Evolutionary conservation across 2,113 vertebrate species (phyloP), one percentile per base, ranked within the genome.

Genomic region (Gnathonemus longibarbis): DNA sequence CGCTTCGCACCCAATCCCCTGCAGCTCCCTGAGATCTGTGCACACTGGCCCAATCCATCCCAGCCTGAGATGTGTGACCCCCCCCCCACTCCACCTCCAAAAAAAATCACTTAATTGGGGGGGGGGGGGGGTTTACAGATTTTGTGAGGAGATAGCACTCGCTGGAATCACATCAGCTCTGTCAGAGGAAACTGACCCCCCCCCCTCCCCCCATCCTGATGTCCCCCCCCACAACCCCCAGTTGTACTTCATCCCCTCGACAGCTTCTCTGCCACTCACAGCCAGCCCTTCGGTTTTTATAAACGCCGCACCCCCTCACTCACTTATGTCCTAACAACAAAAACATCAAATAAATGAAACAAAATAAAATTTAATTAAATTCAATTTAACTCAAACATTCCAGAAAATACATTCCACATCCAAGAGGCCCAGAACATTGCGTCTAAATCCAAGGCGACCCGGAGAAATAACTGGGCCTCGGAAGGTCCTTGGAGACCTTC

Each of bases 11-110:
- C 66, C 66, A 70, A 1, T 9, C n/a, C 52, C 11, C 27, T 56
- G 31, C 53, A 87, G 31, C 52, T 35, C 35, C 84, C 91, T 91
- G 92, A 87, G 89, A 89, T 92, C 91, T 84, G 84, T 77, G 62
- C 45, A 87, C 88, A 83, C 62, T 91, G 5, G 24, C 13, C n/a
- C 49, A 17, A 15, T 87, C 45, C 91, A 91, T 91, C 92, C 89
- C 15, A 17, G 85, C 11, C 49, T 49, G 49, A 58, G 90, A 89
- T 85, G 88, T 90, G 90, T 91, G 90, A 94, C 94, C 94, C 90
- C 52, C 39, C 95, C 92, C 94, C 94, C 93, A 93, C 93, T 31
- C 31, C 31, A 31, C 31, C 31, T 1, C 35, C 35, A 35, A 35
- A 35, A 35, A 35, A 35, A 35, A 35, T 35, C 35, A 35, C 35